Evolutionary conservation across 2,888 invertebrate genomes (phyloP).

Genomic region (Eupsilia transversa): DNA sequence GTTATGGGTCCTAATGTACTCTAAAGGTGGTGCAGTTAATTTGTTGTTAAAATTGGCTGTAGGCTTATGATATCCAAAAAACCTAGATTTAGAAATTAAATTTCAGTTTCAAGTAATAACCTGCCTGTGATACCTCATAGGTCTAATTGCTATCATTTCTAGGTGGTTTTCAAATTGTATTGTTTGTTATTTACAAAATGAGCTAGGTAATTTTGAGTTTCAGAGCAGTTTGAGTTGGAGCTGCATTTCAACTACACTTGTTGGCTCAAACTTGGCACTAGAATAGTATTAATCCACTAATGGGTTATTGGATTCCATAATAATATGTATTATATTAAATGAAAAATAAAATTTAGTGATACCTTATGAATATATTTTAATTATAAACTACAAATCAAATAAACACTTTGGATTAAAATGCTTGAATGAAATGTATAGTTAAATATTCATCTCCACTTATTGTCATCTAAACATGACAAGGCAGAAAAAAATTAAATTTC

Average conservation of each 20-base stretch:
- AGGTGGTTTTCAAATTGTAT: constrained; percentile 67
- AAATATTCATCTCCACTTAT: constrained; percentile 18
- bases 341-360: constrained; percentile 68
- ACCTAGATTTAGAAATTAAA: constrained; percentile 50
- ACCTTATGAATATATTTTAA: constrained; percentile 60
- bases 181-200: constrained; percentile 55
- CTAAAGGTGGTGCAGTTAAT: constrained; percentile 47
- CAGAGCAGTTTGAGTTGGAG: constrained; percentile 42
- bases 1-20: constrained; percentile 38
- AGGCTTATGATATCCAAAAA: constrained; percentile 43
- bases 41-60: constrained; percentile 58
- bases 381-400: constrained; percentile 42
- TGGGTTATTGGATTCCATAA: constrained; percentile 67
- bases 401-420: constrained; percentile 14
- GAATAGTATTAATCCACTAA: constrained; percentile 66
- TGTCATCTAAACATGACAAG: constrained; percentile 28
- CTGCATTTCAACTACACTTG: constrained; percentile 41
- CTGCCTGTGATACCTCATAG: constrained; percentile 70
- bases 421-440: constrained; percentile 24
- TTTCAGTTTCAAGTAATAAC: constrained; percentile 64
- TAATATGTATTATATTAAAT: constrained; percentile 66
- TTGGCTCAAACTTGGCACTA: constrained; percentile 60
- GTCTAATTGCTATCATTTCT: constrained; percentile 63
- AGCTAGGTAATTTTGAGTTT: constrained; percentile 54
- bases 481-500: neutral